A percentile compares a stretch with the other conserved stretches of the same genome.
Conservation (phyloP, 1,140 invertebrate species). For the Lordiphosa stackelbergi region DNA sequence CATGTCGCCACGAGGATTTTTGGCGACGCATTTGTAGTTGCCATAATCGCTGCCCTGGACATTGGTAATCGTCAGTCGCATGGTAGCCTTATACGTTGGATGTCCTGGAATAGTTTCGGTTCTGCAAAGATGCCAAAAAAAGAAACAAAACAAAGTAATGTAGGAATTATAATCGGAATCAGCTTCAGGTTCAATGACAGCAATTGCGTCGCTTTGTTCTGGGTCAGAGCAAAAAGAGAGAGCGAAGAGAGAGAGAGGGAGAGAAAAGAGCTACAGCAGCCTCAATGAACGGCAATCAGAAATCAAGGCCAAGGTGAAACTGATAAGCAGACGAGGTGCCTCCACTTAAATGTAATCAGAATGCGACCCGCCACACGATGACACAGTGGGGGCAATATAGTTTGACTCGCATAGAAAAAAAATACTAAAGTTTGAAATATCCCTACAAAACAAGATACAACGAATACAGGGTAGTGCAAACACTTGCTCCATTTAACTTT, state of each 20-base stretch:
- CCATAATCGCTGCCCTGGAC: slow-evolving; percentile 89
- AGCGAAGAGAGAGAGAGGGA: neutral
- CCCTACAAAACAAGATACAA: too few relatives aligned
- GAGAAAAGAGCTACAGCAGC: slow-evolving; percentile 2
- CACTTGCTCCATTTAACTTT: too few relatives aligned
- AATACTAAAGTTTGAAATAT: neutral
- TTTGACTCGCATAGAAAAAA: too few relatives aligned
- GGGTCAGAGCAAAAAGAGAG: slow-evolving; percentile 33
- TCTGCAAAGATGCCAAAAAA: slow-evolving; percentile 39
- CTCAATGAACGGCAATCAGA: slow-evolving; percentile 54
- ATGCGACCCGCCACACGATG: slow-evolving; percentile 41
- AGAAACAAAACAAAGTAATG: neutral
- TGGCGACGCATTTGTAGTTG: slow-evolving; percentile 93
- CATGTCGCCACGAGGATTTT: slow-evolving; percentile 94
- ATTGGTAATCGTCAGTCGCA: slow-evolving; percentile 87
- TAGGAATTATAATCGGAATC: neutral
- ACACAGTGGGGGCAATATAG: slow-evolving; percentile 31
- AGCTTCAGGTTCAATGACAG: slow-evolving; percentile 61
- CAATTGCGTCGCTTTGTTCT: slow-evolving; percentile 39
- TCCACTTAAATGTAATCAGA: slow-evolving; percentile 56
- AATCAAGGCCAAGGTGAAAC: slow-evolving; percentile 72
- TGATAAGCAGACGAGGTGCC: slow-evolving; percentile 47
- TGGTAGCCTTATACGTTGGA: slow-evolving; percentile 89
- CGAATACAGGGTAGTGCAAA: too few relatives aligned
- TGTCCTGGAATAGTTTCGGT: slow-evolving; percentile 83